Evolutionary conservation across 2,797 vertebrate species (phyloP).

Genomic region (Enteromius radiatus): DNA sequence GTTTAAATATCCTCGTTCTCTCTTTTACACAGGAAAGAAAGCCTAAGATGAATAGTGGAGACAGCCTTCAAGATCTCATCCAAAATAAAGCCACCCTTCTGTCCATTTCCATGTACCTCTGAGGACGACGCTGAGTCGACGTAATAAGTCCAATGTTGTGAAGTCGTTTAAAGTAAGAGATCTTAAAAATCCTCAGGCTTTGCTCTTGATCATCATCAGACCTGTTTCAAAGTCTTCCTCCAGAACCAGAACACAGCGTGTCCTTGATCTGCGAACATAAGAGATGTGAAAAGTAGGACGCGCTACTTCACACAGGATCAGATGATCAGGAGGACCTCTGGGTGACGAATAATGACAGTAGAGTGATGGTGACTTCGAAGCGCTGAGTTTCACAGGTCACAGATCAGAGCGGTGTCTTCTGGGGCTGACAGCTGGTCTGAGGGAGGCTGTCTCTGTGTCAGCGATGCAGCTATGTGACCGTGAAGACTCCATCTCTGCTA

Average conservation of each 20-base stretch:
- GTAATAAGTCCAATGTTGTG: neutral
- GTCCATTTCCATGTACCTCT: neutral
- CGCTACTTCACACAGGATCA: constrained; percentile 40
- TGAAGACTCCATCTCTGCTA: constrained; percentile 14
- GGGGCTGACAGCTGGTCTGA: constrained; percentile 33
- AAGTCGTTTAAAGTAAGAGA: neutral
- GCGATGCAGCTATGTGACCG: constrained; percentile 35
- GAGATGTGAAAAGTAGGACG: constrained; percentile 44
- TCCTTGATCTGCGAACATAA: constrained; percentile 36
- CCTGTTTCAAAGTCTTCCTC: constrained; percentile 20
- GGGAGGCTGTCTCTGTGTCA: constrained; percentile 25
- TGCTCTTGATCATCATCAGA: constrained; percentile 7
- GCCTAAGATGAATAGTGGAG: neutral
- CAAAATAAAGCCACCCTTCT: neutral
- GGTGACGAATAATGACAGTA: constrained; percentile 22
- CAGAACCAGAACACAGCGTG: neutral
- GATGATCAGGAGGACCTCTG: constrained; percentile 19
- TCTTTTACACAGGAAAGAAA: constrained; percentile 19
- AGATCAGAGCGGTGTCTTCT: constrained; percentile 30
- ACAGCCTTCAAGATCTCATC: neutral
- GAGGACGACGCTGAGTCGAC: neutral
- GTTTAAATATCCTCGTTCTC: neutral
- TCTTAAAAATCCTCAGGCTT: neutral
- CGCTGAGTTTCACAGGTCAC: constrained; percentile 20
- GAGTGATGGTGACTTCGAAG: constrained; percentile 41